Evolutionary conservation across 2,797 vertebrate species (phyloP).

Genomic region (Synaphobranchus kaupii): DNA sequence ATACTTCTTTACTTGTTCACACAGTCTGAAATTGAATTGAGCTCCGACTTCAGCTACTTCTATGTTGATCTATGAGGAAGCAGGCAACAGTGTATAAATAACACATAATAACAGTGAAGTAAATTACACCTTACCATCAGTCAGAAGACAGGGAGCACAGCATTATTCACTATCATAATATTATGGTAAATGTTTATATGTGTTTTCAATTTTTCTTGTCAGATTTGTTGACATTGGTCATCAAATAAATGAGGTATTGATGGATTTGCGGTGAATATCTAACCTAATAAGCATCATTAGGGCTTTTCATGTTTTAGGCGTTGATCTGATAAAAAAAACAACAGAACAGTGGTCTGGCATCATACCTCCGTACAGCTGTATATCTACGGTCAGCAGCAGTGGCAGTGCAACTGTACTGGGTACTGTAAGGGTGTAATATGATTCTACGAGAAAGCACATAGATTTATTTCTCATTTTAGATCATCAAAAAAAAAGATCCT

Average conservation of each 20-base stretch:
- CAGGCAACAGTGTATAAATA: too few relatives aligned
- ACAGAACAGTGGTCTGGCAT: not conserved
- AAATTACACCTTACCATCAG: not conserved
- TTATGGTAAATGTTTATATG: not conserved
- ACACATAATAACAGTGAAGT: not conserved
- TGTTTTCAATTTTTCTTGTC: not conserved
- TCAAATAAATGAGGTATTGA: not conserved
- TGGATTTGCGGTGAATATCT: not conserved
- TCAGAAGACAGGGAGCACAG: not conserved
- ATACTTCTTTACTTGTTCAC: not conserved
- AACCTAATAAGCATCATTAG: not conserved
- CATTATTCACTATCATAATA: not conserved
- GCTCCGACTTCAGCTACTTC: not conserved
- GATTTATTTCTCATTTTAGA: conserved; percentile 16
- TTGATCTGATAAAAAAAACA: not conserved
- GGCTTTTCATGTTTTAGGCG: not conserved
- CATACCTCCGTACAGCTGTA: not conserved
- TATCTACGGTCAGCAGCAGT: not conserved
- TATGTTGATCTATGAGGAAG: not conserved
- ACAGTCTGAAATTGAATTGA: not conserved
- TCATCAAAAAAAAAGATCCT: not conserved
- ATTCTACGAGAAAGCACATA: not conserved
- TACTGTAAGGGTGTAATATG: not conserved
- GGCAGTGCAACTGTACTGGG: not conserved
- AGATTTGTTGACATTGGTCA: not conserved